Evolutionary conservation across 2,797 vertebrate species (phyloP).

Genomic region (Labeo calbasu): DNA sequence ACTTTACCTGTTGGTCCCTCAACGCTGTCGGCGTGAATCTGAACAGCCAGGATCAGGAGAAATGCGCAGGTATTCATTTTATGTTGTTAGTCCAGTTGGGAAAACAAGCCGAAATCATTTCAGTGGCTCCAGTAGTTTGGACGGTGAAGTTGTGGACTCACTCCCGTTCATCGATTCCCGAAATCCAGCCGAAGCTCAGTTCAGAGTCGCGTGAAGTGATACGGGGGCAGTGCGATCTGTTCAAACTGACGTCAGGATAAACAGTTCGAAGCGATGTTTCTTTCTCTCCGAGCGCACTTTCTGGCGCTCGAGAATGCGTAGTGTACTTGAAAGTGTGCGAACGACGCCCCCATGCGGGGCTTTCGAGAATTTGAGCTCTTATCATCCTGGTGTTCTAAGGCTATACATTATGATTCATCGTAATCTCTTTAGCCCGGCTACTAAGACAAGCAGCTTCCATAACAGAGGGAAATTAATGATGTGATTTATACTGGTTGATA

Average conservation of each 20-base stretch:
- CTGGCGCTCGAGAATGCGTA: slow-evolving; percentile 49
- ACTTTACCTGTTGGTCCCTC: slow-evolving; percentile 85
- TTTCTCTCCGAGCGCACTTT: slow-evolving; percentile 69
- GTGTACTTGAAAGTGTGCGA: slow-evolving; percentile 57
- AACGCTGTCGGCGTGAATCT: slow-evolving; percentile 83
- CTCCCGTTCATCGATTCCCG: slow-evolving; percentile 70
- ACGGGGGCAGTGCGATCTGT: slow-evolving; percentile 73
- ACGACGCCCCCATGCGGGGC: slow-evolving; percentile 76
- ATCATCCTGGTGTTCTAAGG: background rate
- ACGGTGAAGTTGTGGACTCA: slow-evolving; percentile 61
- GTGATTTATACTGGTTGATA: background rate
- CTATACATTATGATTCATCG: background rate
- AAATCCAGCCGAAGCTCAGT: slow-evolving; percentile 66
- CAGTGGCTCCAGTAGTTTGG: slow-evolving; percentile 70
- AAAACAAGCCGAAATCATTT: slow-evolving; percentile 69
- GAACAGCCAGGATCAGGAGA: slow-evolving; percentile 78
- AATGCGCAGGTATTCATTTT: slow-evolving; percentile 84
- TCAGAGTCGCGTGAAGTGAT: slow-evolving; percentile 70
- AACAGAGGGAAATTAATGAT: background rate
- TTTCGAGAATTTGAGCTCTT: background rate
- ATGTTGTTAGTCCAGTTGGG: slow-evolving; percentile 79
- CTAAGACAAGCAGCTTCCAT: slow-evolving; percentile 18
- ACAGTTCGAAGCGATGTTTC: slow-evolving; percentile 77
- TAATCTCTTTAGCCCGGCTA: slow-evolving; percentile 15
- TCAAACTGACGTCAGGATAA: slow-evolving; percentile 85